Evolutionary conservation across 2,113 vertebrate species (phyloP).

Genomic region (Apaloderma vittatum): DNA sequence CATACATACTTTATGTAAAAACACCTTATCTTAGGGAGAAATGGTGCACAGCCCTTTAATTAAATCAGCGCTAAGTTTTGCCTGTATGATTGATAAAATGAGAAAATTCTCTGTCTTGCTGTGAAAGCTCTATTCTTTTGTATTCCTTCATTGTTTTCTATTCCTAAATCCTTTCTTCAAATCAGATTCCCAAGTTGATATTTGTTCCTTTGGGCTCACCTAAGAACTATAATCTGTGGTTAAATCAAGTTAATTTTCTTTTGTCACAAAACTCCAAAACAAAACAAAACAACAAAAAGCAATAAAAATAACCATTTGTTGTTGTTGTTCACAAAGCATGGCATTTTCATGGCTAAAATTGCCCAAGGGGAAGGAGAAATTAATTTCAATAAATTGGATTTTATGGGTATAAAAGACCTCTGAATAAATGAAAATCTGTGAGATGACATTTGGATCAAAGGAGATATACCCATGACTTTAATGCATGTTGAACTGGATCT

Average conservation of each 20-base stretch:
- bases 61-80: conserved; percentile 50
- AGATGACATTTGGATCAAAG: conserved; percentile 70
- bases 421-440: conserved; percentile 69
- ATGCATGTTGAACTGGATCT: conserved; percentile 25
- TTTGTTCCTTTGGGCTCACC: conserved; percentile 56
- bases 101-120: conserved; percentile 21
- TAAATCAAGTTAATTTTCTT: conserved; percentile 66
- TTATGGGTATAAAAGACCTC: conserved; percentile 56
- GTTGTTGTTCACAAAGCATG: conserved; percentile 47
- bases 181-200: conserved; percentile 35
- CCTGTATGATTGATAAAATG: conserved; percentile 66
- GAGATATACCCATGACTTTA: conserved; percentile 27
- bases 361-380: conserved; percentile 74
- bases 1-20: conserved; percentile 35
- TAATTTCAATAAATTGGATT: conserved; percentile 79
- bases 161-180: conserved; percentile 2
- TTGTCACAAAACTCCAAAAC: conserved; percentile 43
- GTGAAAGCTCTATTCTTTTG: neutral
- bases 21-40: conserved; percentile 31
- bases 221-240: conserved; percentile 52
- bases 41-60: conserved; percentile 52
- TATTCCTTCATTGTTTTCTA: neutral
- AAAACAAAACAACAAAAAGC: neutral
- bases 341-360: conserved; percentile 66
- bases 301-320: conserved; percentile 62